These are phyloP conservation scores for Macaca fascicularis DNA, from an alignment of 2,113 vertebrate species.

Conservation along the genomic window T2T-MFA8v1.1 NC_088392.1:7570501-7571000, in stretches of 20 bases:
- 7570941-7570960: background rate
- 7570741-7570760: fast-evolving
- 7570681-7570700: background rate
- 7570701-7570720: background rate
- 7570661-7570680: background rate
- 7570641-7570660: background rate
- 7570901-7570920: background rate
- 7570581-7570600: background rate
- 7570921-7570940: too few species aligned
- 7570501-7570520: background rate
- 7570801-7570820: background rate
- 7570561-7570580: background rate
- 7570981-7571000: background rate
- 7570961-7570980: background rate
- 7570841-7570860: background rate
- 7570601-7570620: background rate
- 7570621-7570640: background rate
- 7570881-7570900: background rate
- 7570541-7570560: background rate
- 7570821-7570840: background rate
- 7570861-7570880: background rate
- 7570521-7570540: background rate
- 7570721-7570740: background rate
- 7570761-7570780: background rate
- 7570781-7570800: background rate